A percentile compares a stretch with the other conserved stretches of the same genome.
Conservation (phyloP, 1,140 invertebrate species). For the Zeugodacus cucurbitae region DNA sequence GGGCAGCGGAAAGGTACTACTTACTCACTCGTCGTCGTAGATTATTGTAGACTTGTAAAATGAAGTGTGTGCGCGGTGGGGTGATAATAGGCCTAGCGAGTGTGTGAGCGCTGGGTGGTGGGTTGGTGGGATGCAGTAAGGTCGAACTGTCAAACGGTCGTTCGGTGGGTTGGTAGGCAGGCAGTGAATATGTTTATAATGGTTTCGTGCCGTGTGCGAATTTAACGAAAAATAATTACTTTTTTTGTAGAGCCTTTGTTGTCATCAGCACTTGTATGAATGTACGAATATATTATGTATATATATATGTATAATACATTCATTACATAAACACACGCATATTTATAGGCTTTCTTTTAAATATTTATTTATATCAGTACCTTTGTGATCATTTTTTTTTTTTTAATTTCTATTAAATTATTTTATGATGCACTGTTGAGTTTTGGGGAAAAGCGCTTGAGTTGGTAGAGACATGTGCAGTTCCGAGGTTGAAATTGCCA, state of each 20-base stretch:
- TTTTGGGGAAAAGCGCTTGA: too few species aligned
- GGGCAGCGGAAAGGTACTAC: background rate
- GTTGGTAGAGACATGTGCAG: too few species aligned
- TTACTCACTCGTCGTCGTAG: background rate
- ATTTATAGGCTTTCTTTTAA: background rate
- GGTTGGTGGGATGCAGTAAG: background rate
- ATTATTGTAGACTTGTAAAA: background rate
- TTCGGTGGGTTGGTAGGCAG: background rate
- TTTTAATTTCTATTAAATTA: too few species aligned
- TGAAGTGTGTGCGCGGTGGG: background rate
- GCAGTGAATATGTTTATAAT: conserved; percentile 4
- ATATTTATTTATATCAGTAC: too few species aligned
- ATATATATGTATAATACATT: background rate
- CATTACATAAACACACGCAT: background rate
- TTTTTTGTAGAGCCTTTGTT: background rate
- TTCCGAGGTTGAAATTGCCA: too few species aligned
- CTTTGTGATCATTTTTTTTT: too few species aligned
- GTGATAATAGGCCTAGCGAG: background rate
- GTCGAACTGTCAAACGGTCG: too few species aligned
- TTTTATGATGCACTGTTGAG: too few species aligned
- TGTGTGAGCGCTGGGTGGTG: background rate
- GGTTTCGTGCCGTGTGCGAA: conserved; percentile 34
- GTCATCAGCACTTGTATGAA: background rate
- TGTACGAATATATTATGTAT: background rate
- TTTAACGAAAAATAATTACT: background rate